Conservation (phyloP, 2,888 invertebrate genomes). For the Phyto melanocephala region DNA sequence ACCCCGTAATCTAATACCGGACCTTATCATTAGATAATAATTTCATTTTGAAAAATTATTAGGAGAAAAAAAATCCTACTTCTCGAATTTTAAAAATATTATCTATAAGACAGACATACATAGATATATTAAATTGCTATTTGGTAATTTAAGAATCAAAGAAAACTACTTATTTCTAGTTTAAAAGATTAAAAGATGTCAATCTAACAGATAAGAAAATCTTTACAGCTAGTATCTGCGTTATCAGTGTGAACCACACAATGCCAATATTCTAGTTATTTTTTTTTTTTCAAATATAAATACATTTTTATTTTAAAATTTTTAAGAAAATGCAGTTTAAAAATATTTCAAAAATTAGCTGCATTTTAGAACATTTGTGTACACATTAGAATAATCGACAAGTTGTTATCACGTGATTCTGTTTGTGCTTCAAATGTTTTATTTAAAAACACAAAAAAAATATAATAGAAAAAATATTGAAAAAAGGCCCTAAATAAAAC, state of each 20-base stretch:
- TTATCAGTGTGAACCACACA: not conserved
- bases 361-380: not conserved
- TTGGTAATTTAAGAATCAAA: no score
- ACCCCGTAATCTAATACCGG: not conserved
- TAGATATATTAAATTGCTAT: no score
- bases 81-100: no score
- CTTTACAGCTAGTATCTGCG: not conserved
- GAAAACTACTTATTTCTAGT: no score
- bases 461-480: not conserved
- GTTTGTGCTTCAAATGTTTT: not conserved
- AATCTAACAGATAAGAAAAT: no score
- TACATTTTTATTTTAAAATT: no score
- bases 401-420: not conserved
- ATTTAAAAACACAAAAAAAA: not conserved
- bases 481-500: not conserved
- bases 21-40: slow-evolving; percentile 22
- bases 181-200: no score
- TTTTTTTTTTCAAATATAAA: not conserved
- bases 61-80: no score
- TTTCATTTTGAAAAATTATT: no score
- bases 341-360: not conserved
- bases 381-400: not conserved
- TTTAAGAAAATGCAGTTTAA: not conserved
- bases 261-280: not conserved
- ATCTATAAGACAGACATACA: no score